Conservation (phyloP, 2,113 vertebrate genomes). For the Cebidichthys violaceus region DNA sequence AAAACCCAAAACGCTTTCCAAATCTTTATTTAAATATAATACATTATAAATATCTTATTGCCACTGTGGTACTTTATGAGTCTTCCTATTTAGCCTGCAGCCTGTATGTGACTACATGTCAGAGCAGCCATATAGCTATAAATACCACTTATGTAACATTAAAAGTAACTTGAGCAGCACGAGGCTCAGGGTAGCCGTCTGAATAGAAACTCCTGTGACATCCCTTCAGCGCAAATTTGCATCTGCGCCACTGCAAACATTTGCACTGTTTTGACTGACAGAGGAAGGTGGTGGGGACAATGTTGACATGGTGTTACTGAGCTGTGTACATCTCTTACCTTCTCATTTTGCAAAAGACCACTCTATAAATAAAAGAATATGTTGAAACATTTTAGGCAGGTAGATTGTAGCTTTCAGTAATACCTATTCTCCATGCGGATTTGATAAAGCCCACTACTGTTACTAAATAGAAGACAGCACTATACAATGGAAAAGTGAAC, state of each 20-base stretch:
- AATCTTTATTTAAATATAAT: background rate
- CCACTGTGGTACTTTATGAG: background rate
- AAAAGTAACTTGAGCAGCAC: constrained; percentile 44
- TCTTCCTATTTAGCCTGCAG: background rate
- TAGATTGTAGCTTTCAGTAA: constrained; percentile 97
- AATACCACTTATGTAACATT: constrained; percentile 52
- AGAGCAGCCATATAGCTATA: constrained; percentile 30
- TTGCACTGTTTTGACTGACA: constrained; percentile 82
- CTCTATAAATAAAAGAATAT: constrained; percentile 99
- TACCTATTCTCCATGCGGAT: constrained; percentile 99
- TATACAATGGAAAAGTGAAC: constrained; percentile 63
- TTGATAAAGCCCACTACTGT: constrained; percentile 76
- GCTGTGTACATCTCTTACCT: constrained; percentile 98
- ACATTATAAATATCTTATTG: background rate
- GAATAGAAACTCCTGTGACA: constrained; percentile 23
- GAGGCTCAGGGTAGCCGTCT: constrained; percentile 12
- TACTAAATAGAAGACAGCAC: constrained; percentile 63
- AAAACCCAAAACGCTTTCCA: background rate
- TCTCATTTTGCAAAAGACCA: constrained; percentile 99
- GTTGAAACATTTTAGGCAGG: constrained; percentile 99
- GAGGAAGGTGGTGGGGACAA: constrained; percentile 89
- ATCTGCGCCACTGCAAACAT: constrained; percentile 81
- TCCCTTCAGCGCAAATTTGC: constrained; percentile 72
- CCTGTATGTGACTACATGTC: constrained; percentile 17
- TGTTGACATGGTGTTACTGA: constrained; percentile 97